These are phyloP conservation scores for Dipodomys spectabilis DNA, from an alignment of 2,113 vertebrate species.

Conservation along the genomic window DNA sequence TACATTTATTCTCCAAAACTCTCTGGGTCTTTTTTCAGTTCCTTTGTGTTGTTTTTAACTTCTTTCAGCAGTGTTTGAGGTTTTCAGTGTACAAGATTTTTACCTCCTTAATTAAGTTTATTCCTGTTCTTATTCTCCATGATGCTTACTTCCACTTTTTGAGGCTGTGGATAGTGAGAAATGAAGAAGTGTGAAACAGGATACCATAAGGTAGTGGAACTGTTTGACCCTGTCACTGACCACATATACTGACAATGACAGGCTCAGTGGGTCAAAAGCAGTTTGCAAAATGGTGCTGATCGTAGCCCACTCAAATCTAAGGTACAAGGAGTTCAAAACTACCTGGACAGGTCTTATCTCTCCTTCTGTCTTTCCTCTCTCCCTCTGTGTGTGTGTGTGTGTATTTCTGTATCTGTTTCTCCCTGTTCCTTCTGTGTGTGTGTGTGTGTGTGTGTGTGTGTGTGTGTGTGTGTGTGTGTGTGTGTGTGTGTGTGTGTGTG, in stretches of 20 bases:
- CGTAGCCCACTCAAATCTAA: no score
- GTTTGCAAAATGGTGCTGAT: not conserved
- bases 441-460: no score
- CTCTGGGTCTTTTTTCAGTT: not conserved
- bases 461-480: no score
- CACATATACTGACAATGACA: not conserved
- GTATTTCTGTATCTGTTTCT: no score
- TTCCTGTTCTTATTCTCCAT: not conserved
- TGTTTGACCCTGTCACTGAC: not conserved
- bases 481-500: no score
- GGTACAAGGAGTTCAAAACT: not conserved
- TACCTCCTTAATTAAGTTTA: not conserved
- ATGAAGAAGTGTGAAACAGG: not conserved
- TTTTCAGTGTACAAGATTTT: not conserved
- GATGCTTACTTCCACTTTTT: constrained; percentile 18
- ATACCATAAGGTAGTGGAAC: not conserved
- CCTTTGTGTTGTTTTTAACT: not conserved
- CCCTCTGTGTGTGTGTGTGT: no score
- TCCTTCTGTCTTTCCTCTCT: not conserved
- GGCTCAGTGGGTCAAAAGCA: not conserved
- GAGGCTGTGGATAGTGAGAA: not conserved
- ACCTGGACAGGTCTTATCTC: not conserved
- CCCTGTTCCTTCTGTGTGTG: not conserved
- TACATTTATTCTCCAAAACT: not conserved
- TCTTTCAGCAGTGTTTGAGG: not conserved